Evolutionary conservation across 30 jellyfish, hydroid and myxozoan genomes (phyloP).

Genomic region (Haliclystus octoradiatus): DNA sequence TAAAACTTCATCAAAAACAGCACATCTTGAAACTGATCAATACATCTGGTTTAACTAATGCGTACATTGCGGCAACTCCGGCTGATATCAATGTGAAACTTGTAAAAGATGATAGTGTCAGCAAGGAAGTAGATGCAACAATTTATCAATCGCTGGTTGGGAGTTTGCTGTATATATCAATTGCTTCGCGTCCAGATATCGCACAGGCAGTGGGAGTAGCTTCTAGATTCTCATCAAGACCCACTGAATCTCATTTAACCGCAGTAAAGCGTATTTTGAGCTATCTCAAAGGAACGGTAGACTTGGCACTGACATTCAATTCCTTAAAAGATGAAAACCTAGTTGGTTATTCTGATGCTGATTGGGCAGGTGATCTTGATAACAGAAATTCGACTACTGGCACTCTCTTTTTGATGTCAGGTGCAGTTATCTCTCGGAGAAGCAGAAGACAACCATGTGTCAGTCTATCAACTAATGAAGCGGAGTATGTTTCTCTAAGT

Average conservation of each 20-base stretch:
- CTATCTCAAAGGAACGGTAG: too few relatives aligned
- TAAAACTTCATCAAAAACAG: constrained; percentile 1
- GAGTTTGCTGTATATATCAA: constrained; percentile 4
- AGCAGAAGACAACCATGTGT: constrained; percentile 22
- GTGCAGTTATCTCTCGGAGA: constrained; percentile 22
- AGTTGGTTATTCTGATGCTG: too few relatives aligned
- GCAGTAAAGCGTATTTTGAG: constrained; percentile 27
- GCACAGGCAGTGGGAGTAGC: constrained; percentile 7
- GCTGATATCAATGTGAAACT: constrained; percentile 3
- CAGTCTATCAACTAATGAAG: constrained; percentile 14
- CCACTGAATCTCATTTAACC: constrained; percentile 2
- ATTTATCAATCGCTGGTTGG: constrained; percentile 15
- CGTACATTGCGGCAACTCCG: constrained; percentile 17
- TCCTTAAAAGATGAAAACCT: constrained; percentile 3
- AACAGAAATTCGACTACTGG: too few relatives aligned
- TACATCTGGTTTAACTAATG: constrained; percentile 6
- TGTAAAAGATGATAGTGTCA: constrained; percentile 8
- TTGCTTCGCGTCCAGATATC: constrained; percentile 22
- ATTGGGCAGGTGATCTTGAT: too few relatives aligned
- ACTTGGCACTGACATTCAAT: too few relatives aligned
- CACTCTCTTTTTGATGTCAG: constrained; percentile 6
- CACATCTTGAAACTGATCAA: not conserved
- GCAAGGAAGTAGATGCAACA: constrained; percentile 4
- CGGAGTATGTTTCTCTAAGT: too few relatives aligned
- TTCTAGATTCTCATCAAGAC: not conserved